These are phyloP conservation scores for Varanus salvator DNA, from an alignment of 2,113 vertebrate genomes.

Conservation along the genomic window DNA sequence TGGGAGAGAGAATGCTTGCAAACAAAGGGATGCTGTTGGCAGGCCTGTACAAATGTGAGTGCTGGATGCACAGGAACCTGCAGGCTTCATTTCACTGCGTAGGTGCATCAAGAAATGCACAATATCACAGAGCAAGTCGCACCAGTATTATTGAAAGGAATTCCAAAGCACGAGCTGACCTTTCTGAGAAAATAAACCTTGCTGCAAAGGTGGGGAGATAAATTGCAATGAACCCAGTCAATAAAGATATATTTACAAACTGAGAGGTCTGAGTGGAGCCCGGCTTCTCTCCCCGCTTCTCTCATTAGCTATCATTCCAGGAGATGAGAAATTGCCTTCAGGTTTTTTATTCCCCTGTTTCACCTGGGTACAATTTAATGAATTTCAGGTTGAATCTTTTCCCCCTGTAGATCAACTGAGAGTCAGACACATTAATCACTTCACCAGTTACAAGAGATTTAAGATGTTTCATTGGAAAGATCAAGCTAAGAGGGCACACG, in stretches of 20 bases:
- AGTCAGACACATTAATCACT: conserved; percentile 30
- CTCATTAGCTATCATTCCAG: conserved; percentile 29
- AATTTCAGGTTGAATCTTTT: conserved; percentile 7
- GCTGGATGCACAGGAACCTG: neutral
- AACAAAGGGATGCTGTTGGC: neutral
- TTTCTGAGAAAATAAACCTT: conserved; percentile 21
- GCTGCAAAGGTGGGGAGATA: neutral
- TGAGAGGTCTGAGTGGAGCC: neutral
- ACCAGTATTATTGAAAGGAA: conserved; percentile 8
- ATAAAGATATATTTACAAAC: conserved; percentile 31
- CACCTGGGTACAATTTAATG: conserved; percentile 5
- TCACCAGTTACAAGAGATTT: conserved; percentile 20
- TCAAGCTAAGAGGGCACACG: conserved; percentile 10
- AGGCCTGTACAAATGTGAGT: neutral
- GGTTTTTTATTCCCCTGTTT: conserved; percentile 9
- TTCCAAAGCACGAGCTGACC: neutral
- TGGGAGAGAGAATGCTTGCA: neutral
- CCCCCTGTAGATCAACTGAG: conserved; percentile 3
- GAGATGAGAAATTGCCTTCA: conserved; percentile 17
- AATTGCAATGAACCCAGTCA: conserved; percentile 10
- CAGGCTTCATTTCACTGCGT: neutral
- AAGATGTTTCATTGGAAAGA: conserved; percentile 14
- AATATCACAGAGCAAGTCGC: neutral
- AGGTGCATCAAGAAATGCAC: neutral
- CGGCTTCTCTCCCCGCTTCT: neutral